Base-by-base conservation (phyloP, 1,140 invertebrate genomes). In the Drosophila tropicalis region DNA sequence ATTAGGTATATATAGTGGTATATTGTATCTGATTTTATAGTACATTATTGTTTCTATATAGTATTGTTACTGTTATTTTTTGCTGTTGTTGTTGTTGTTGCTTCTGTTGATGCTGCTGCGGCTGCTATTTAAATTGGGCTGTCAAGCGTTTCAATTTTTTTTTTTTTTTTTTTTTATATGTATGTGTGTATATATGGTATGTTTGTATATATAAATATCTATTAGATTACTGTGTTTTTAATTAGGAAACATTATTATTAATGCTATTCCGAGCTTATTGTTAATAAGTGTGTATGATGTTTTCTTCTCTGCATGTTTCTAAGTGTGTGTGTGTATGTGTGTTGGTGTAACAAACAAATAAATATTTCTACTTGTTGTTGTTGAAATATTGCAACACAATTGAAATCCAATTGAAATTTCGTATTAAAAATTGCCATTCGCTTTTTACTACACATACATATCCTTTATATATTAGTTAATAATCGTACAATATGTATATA, bases 1-100 rank as follows among this genome's bases (percentile, higher is more conserved):
- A 80, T 70, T 89, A 87, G 84, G 83, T 86, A 86, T 86, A 86
- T 87, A 86, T 86, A 84, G 76, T 89, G 76, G 67, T 89, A 89
- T 89, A 89, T 89, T 89, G 85, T 89, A 81, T 89, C 81, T 83
- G 84, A 69, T 84, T 58, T 84, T 89, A 89, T 89, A 89, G 81
- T 89, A 89, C 84, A 89, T 89, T 89, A 89, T 89, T 89, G 84
- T 89, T 89, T 89, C 84, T 89, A 89, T 83, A 84, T 89, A 89
- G 84, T 89, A 89, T 89, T 89, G 84, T 87, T 89, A 89, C 74
- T 80, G 84, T 79, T 56, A 57, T 79, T 57, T 57, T 44, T 29
- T 29, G 29, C 29, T 29, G 29, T 29, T 72, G 56, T 67, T 85
- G 67, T 66, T 70, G 56, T 68, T 79, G 61, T 55, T 70, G 39